phyloP scores from a whole-genome alignment of 1,140 invertebrate species.

The Bombus cullumanus region DNA sequence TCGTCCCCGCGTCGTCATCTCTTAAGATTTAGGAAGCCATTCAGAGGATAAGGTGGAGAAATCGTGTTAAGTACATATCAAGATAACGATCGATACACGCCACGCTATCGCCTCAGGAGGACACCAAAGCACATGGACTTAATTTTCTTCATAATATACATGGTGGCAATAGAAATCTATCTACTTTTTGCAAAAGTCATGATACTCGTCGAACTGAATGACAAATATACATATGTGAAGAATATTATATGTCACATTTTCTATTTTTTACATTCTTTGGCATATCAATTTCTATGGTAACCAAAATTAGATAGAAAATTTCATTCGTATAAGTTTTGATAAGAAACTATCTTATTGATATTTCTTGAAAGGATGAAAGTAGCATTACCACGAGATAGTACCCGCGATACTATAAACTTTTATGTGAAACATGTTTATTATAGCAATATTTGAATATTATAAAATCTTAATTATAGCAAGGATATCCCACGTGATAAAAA shows the following conservation, averaged over 20 bases:
- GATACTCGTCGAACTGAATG: not conserved
- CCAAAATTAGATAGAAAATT: no score
- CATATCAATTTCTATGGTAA: no score
- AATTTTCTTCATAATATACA: not conserved
- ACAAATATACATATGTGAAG: not conserved
- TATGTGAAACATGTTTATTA: no score
- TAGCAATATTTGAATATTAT: no score
- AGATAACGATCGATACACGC: constrained; percentile 38
- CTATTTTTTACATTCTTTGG: not conserved
- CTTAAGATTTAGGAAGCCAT: constrained; percentile 47
- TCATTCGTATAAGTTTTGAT: no score
- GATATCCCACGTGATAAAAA: no score
- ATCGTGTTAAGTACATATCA: constrained; percentile 32
- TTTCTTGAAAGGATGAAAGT: no score
- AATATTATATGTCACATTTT: not conserved
- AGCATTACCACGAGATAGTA: no score
- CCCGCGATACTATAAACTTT: no score
- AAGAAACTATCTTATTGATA: no score
- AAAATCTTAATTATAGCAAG: no score
- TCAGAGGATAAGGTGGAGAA: constrained; percentile 4
- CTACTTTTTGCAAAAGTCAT: not conserved
- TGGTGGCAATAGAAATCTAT: no score
- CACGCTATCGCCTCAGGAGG: not conserved
- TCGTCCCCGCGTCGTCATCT: not conserved
- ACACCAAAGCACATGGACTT: not conserved